Evolutionary conservation across 2,888 invertebrate genomes (phyloP).

Genomic region (Emmelina monodactyla): DNA sequence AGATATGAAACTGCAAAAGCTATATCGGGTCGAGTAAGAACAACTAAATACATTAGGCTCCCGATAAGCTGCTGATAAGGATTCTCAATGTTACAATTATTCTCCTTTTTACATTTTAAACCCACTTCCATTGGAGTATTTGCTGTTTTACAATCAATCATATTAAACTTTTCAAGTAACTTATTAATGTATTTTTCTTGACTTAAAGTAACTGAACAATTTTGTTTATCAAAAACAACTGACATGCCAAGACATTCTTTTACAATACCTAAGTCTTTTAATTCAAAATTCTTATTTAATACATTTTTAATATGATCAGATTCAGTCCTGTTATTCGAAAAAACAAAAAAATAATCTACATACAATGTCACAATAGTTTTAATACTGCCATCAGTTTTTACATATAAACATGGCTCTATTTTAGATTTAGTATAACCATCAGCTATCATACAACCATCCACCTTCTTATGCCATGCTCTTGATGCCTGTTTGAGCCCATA

Average conservation of each 20-base stretch:
- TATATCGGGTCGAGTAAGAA: constrained; percentile 15
- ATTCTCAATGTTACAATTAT: constrained; percentile 2
- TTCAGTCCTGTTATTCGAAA: neutral
- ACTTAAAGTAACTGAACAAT: constrained; percentile 3
- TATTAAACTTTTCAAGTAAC: constrained; percentile 6
- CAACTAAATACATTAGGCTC: constrained; percentile 15
- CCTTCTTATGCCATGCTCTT: constrained; percentile 1
- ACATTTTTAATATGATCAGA: neutral
- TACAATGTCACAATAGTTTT: constrained; percentile 4
- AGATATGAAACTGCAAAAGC: constrained; percentile 11
- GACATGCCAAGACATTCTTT: constrained; percentile 8
- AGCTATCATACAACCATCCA: constrained; percentile 1
- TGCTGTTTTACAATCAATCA: constrained; percentile 7
- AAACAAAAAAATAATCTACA: constrained; percentile 8
- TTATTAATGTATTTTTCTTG: constrained; percentile 5
- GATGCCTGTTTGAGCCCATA: constrained; percentile 10
- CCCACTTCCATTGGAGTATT: constrained; percentile 8
- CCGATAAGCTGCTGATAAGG: constrained; percentile 9
- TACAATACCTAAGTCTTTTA: constrained; percentile 5
- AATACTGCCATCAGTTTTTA: constrained; percentile 4
- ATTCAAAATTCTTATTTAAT: constrained; percentile 3
- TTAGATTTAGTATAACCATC: constrained; percentile 4
- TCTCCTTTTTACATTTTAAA: neutral
- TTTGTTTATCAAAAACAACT: constrained; percentile 1
- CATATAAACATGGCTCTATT: constrained; percentile 12